Evolutionary conservation across 2,797 vertebrate genomes (phyloP).

Genomic region (Cheracebus regulus): DNA sequence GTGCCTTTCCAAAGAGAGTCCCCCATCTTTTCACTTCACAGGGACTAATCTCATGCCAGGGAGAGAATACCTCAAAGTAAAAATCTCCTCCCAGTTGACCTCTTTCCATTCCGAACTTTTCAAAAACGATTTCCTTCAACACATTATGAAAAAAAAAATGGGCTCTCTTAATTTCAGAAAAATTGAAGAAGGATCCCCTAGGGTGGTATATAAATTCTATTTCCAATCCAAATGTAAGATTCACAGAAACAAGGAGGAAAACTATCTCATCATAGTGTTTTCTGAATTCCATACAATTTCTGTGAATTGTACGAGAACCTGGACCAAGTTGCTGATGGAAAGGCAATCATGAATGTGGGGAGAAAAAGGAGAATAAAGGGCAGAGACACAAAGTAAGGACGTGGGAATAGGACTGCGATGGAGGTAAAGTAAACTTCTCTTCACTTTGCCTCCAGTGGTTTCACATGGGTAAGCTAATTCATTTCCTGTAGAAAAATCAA

Average conservation of each 20-base stretch:
- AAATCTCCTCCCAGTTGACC: background rate
- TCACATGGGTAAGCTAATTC: background rate
- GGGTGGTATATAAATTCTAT: background rate
- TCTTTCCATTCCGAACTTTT: conserved; percentile 2
- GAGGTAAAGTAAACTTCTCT: background rate
- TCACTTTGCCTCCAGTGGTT: background rate
- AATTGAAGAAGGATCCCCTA: background rate
- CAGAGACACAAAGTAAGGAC: background rate
- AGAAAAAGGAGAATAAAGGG: background rate
- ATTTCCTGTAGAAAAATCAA: background rate
- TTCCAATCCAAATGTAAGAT: background rate
- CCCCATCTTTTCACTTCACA: background rate
- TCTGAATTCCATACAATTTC: conserved; percentile 61
- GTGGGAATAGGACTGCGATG: background rate
- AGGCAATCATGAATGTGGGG: background rate
- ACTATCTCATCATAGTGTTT: background rate
- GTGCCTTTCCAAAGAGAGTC: background rate
- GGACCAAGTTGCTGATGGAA: background rate
- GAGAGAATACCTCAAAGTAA: background rate
- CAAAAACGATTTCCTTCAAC: background rate
- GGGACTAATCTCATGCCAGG: background rate
- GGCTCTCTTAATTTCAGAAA: background rate
- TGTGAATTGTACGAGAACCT: conserved; percentile 15
- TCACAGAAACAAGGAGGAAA: background rate
- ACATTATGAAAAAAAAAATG: background rate